phyloP scores from a whole-genome alignment of 2,113 vertebrate species.

The Hippocampus zosterae region DNA sequence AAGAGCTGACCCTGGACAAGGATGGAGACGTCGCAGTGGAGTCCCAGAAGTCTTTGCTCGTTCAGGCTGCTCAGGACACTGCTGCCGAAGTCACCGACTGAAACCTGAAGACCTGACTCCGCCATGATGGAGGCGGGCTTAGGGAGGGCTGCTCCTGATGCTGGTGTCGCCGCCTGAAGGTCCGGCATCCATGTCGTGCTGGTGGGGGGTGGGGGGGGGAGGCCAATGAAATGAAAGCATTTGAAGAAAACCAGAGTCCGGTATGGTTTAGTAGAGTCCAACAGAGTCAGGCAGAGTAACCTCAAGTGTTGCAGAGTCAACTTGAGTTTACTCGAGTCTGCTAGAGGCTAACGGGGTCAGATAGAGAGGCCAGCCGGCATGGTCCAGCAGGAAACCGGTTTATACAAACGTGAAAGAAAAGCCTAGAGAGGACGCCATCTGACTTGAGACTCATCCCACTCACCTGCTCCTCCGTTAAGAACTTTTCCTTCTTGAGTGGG shows the following conservation, averaged over 20 bases:
- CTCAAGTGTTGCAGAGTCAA: neutral
- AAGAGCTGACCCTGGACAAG: constrained; percentile 96
- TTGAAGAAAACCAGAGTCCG: neutral
- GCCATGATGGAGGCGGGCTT: neutral
- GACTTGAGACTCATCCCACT: no score
- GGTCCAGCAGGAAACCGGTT: no score
- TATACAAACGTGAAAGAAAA: no score
- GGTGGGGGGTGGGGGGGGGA: neutral
- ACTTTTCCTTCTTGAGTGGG: no score
- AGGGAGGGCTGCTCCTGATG: fast-evolving
- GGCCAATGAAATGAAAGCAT: neutral
- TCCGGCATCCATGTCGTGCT: constrained; percentile 35
- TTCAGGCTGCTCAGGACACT: constrained; percentile 93
- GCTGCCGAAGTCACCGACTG: constrained; percentile 97
- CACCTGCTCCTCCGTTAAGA: no score
- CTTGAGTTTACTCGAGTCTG: no score
- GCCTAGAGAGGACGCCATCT: no score
- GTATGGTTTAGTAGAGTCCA: neutral
- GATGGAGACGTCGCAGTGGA: constrained; percentile 98
- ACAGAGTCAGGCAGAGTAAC: neutral
- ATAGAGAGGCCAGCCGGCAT: neutral
- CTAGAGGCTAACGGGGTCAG: neutral
- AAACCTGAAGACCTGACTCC: constrained; percentile 78
- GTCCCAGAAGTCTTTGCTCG: constrained; percentile 91
- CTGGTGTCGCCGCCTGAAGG: constrained; percentile 22